Percentiles rank a stretch among this genome's conserved stretches.
These are phyloP conservation scores for Neodontobutis hainanensis DNA, from an alignment of 2,113 vertebrate species.

Conservation along the genomic window DNA sequence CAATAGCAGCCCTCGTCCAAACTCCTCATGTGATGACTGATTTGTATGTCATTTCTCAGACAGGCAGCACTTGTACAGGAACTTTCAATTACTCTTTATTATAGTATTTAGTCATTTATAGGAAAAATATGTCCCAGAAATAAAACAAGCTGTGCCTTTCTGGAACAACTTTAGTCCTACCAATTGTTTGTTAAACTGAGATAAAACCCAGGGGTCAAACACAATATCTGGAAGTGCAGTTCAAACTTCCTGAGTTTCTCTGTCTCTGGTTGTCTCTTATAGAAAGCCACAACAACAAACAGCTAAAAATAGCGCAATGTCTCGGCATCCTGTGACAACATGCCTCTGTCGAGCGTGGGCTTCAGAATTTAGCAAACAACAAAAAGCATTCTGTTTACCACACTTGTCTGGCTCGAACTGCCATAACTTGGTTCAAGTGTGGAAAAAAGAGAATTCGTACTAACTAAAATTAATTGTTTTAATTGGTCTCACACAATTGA, in stretches of 20 bases:
- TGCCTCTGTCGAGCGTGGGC: not conserved
- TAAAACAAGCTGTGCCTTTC: not conserved
- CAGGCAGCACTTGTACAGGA: slow-evolving; percentile 13
- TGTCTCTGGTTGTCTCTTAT: slow-evolving; percentile 13
- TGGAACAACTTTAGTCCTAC: not conserved
- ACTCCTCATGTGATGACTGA: slow-evolving; percentile 49
- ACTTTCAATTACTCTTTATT: slow-evolving; percentile 11
- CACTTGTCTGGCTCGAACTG: no score
- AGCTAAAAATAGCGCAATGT: slow-evolving; percentile 40
- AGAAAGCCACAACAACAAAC: slow-evolving; percentile 46
- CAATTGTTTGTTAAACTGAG: slow-evolving; percentile 13
- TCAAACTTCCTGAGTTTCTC: slow-evolving; percentile 53
- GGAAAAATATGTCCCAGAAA: not conserved
- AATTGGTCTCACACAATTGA: no score
- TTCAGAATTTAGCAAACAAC: not conserved
- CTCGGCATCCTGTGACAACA: slow-evolving; percentile 12
- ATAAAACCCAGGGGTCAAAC: slow-evolving; percentile 17
- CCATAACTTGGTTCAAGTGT: no score
- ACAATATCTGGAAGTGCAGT: slow-evolving; percentile 41
- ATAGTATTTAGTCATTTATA: slow-evolving; percentile 13
- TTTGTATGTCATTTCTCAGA: slow-evolving; percentile 22
- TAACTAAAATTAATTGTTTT: no score
- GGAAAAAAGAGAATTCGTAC: no score
- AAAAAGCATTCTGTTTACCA: not conserved
- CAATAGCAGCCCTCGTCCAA: slow-evolving; percentile 30